Evolutionary conservation across 2,797 vertebrate genomes (phyloP), one percentile per base, ranked within the genome.

Genomic region (Pseudochirops cupreus): DNA sequence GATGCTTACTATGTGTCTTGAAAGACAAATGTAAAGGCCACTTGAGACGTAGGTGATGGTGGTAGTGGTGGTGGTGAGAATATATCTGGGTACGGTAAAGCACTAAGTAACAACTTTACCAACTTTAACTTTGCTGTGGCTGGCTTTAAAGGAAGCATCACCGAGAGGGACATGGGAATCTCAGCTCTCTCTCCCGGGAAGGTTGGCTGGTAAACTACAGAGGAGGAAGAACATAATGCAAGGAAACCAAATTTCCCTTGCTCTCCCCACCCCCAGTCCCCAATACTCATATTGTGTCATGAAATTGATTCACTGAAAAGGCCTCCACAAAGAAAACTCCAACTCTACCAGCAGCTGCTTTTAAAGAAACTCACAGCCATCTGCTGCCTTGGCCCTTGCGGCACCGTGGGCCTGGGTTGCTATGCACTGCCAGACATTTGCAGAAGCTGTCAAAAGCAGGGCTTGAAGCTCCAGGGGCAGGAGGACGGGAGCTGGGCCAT

Each of bases 261-360:
- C 21, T 87, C 24, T 50, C 16, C 7, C 67, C n/a, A 7, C 39
- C 39, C 18, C 67, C 39, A 33, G 29, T 3, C n/a, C 39, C 94
- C 92, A 28, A 97, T 95, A 97, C 92, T 92, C 95, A 96, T 58
- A 74, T 92, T 95, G 91, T 92, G 91, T 93, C 93, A 91, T 96
- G 62, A 1, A 2, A 57, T 0, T 33, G 92, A 95, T 94, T 95
- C 96, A 93, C 95, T 96, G 93, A 97, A 97, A 97, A 90, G 96
- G 56, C 93, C 96, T 96, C 94, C 96, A 87, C 74, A 87, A 87
- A 87, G 74, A 87, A 87, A 87, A 87, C 74, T 87, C 39, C 24
- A 87, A 46, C 74, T 87, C 96, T 93, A 95, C 74, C 92, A 95
- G 97, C 97, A 98, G 97, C 96, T 98, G 97, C 5, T 98, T 91